Evolutionary conservation across 2,113 vertebrate species (phyloP), one percentile per base, ranked within the genome.

Genomic region (Condylura cristata): DNA sequence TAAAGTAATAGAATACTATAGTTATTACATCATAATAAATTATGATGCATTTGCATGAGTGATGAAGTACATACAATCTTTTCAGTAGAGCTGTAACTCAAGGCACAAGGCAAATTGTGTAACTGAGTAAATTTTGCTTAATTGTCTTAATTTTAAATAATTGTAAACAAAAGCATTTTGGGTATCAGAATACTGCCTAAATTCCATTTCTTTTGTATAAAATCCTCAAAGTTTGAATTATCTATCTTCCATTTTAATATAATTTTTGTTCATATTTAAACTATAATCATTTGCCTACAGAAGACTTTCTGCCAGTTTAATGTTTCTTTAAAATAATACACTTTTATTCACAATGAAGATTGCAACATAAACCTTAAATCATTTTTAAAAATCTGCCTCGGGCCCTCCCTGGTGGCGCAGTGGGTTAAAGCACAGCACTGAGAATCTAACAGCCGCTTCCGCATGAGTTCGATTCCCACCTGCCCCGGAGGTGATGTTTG

Each of bases 351-450:
- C 7, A 9, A 61, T 60, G 83, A 80, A 46, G 6, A 51, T 39
- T 78, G 1, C 16, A 78, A 58, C 4, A 68, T 5, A 70, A 79
- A 82, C 78, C 12, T 65, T 28, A 71, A 44, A 48, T 18, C 3
- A 60, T 71, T 76, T 84, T 84, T n/a, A 1, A 85, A 60, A 78
- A 78, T 78, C 89, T 91, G 72, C 28, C 90, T 95, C 97, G n/a
- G n/a, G n/a, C n/a, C n/a, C n/a, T n/a, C n/a, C n/a, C n/a, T n/a
- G n/a, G n/a, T n/a, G n/a, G n/a, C n/a, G n/a, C n/a, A n/a, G n/a
- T n/a, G n/a, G n/a, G n/a, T n/a, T n/a, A n/a, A n/a, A n/a, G n/a
- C n/a, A n/a, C n/a, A n/a, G n/a, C n/a, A n/a, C n/a, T n/a, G n/a
- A n/a, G n/a, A n/a, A n/a, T n/a, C n/a, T n/a, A n/a, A n/a, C n/a